These are phyloP conservation scores for Craseonycteris thonglongyai DNA, from an alignment of 2,113 vertebrate genomes.

Conservation along the genomic window DNA sequence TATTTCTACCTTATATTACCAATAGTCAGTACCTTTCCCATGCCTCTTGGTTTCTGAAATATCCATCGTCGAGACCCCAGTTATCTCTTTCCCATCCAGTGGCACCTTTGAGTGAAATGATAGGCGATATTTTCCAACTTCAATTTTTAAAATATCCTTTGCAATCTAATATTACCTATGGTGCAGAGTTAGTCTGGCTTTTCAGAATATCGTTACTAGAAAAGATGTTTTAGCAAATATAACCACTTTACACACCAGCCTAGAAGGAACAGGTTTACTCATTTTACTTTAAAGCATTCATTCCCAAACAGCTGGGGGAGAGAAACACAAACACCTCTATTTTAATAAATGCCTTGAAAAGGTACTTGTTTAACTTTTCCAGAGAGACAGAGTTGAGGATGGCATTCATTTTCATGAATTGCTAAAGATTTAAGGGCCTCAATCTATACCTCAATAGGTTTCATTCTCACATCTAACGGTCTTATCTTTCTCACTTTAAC, in stretches of 20 bases:
- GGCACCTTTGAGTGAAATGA: neutral
- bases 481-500: neutral
- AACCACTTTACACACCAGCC: neutral
- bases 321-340: neutral
- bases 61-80: neutral
- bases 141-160: neutral
- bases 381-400: neutral
- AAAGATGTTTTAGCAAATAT: neutral
- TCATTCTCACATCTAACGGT: neutral
- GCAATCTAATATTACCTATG: neutral
- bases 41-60: neutral
- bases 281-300: neutral
- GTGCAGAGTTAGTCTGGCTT: neutral
- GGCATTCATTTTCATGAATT: conserved; percentile 15
- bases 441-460: neutral
- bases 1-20: neutral
- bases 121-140: neutral
- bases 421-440: neutral
- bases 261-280: neutral
- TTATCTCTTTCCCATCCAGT: neutral
- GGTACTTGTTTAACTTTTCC: conserved; percentile 54
- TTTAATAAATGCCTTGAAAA: conserved; percentile 46
- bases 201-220: neutral
- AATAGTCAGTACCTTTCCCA: neutral
- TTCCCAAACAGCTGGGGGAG: neutral